Conservation (phyloP, 2,888 invertebrate genomes). For the Heteromurus nitidus region DNA sequence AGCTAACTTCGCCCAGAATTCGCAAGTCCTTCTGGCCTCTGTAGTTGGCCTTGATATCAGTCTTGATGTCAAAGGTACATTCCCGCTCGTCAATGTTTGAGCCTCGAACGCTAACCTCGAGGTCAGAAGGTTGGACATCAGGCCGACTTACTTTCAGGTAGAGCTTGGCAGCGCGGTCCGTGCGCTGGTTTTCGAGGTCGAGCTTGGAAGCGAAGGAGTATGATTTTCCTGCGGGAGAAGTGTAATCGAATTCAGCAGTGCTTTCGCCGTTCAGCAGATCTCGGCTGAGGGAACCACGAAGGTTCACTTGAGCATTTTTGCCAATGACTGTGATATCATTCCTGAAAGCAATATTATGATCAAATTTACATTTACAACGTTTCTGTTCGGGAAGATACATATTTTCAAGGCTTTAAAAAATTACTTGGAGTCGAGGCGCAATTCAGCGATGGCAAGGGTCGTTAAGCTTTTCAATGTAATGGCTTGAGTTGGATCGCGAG, state of each 20-base stretch:
- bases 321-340: constrained; percentile 78
- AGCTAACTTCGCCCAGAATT: constrained; percentile 65
- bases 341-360: constrained; percentile 74
- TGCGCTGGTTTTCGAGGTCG: constrained; percentile 59
- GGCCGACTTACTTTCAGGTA: constrained; percentile 59
- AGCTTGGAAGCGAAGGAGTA: constrained; percentile 54
- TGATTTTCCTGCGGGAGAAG: constrained; percentile 48
- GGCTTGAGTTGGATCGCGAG: constrained; percentile 62
- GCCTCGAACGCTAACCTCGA: constrained; percentile 61
- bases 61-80: constrained; percentile 64
- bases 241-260: constrained; percentile 59
- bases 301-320: constrained; percentile 77
- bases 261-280: constrained; percentile 76
- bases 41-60: constrained; percentile 66
- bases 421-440: constrained; percentile 68
- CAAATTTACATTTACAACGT: background rate
- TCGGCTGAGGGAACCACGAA: constrained; percentile 77
- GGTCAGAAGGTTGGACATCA: constrained; percentile 65
- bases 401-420: constrained; percentile 9
- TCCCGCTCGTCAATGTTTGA: constrained; percentile 66
- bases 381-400: background rate
- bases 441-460: constrained; percentile 49
- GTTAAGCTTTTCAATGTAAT: constrained; percentile 67
- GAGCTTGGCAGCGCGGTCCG: constrained; percentile 54
- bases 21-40: constrained; percentile 63